Evolutionary conservation across 2,888 invertebrate species (phyloP).

Genomic region (Lysandra bellargus): DNA sequence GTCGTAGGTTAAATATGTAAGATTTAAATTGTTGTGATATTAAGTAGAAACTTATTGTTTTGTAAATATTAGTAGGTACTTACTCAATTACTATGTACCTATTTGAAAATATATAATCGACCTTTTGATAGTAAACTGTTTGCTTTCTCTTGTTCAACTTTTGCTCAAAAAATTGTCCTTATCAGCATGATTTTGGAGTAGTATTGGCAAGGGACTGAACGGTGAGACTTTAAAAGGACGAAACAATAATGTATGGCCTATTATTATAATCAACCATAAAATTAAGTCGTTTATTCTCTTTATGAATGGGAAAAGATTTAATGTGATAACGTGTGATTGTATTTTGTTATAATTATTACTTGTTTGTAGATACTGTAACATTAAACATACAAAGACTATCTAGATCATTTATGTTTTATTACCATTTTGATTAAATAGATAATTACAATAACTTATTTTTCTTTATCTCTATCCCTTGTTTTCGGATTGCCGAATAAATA

Average conservation of each 20-base stretch:
- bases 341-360: conserved; percentile 15
- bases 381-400: neutral
- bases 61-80: conserved; percentile 7
- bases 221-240: neutral
- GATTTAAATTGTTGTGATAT: conserved; percentile 15
- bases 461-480: neutral
- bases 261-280: neutral
- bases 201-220: neutral
- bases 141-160: neutral
- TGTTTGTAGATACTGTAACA: conserved; percentile 7
- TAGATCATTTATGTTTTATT: conserved; percentile 9
- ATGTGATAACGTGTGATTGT: conserved; percentile 23
- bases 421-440: conserved; percentile 21
- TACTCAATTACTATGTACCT: neutral
- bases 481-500: too few species aligned
- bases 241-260: conserved; percentile 17
- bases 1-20: neutral
- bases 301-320: neutral
- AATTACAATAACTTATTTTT: neutral
- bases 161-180: neutral
- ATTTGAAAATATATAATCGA: neutral
- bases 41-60: conserved; percentile 4
- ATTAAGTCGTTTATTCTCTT: neutral
- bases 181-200: neutral
- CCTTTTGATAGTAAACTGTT: neutral